Evolutionary conservation across 2,113 vertebrate genomes (phyloP).

Genomic region (Dasyornis broadbenti): DNA sequence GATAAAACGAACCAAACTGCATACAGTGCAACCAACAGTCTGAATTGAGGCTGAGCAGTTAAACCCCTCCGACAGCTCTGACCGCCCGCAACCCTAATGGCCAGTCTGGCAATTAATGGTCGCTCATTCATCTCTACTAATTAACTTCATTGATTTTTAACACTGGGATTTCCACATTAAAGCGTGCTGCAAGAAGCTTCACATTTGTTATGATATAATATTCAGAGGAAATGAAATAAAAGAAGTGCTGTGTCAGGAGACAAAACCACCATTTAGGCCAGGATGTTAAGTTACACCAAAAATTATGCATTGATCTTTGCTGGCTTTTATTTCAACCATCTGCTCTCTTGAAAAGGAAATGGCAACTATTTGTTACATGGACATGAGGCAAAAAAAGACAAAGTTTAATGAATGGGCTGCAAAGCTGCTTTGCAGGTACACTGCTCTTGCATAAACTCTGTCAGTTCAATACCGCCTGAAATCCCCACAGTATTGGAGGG

Average conservation of each 20-base stretch:
- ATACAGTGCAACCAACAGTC: conserved; percentile 2
- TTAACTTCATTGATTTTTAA: conserved; percentile 85
- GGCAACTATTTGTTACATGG: not conserved
- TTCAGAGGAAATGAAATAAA: conserved; percentile 15
- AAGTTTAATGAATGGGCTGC: not conserved
- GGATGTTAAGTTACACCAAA: not conserved
- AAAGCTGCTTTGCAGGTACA: not conserved
- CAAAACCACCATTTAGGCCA: not conserved
- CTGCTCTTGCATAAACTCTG: not conserved
- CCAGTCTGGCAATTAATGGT: conserved; percentile 61
- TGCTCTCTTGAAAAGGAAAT: not conserved
- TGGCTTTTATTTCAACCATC: not conserved
- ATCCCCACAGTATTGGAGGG: not conserved
- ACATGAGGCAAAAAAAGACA: not conserved
- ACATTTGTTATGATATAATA: conserved; percentile 25
- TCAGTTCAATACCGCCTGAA: not conserved
- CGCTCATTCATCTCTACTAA: conserved; percentile 88
- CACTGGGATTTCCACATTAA: conserved; percentile 43
- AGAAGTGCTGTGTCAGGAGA: not conserved
- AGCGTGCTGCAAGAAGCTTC: not conserved
- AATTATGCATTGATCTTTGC: not conserved
- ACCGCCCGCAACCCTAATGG: conserved; percentile 66
- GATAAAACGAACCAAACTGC: not conserved
- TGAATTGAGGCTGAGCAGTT: not conserved
- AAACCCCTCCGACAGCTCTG: not conserved